phyloP scores from a whole-genome alignment of 2,797 vertebrate species.

The Euthynnus affinis region DNA sequence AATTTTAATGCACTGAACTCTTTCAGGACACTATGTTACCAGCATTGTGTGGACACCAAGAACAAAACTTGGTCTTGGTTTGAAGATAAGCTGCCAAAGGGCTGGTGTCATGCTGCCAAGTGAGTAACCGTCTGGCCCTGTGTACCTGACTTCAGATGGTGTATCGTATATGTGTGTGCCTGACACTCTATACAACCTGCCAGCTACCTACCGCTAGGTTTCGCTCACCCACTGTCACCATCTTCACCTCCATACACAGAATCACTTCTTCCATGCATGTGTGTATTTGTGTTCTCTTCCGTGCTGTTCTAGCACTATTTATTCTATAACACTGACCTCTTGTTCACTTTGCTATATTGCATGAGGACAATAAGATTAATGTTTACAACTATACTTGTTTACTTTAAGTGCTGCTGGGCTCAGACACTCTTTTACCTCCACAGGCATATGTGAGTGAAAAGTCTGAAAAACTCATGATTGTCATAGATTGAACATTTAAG shows the following conservation, averaged over 20 bases:
- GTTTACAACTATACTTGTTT: not conserved
- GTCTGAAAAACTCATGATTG: not conserved
- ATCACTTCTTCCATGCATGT: not conserved
- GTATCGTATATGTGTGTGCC: slow-evolving; percentile 29
- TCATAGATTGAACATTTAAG: not conserved
- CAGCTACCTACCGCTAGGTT: slow-evolving; percentile 57
- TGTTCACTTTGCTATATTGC: not conserved
- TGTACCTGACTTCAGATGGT: slow-evolving; percentile 53
- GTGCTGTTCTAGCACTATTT: not conserved
- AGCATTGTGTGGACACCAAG: slow-evolving; percentile 84
- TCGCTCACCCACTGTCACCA: slow-evolving; percentile 31
- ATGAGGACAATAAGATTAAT: not conserved
- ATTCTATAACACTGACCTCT: not conserved
- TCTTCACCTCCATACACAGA: slow-evolving; percentile 10
- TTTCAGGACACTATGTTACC: slow-evolving; percentile 84
- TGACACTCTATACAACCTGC: slow-evolving; percentile 35
- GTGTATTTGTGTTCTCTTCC: slow-evolving; percentile 1
- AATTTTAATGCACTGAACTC: slow-evolving; percentile 19
- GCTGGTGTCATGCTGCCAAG: slow-evolving; percentile 85
- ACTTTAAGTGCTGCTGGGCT: not conserved
- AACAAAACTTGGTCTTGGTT: slow-evolving; percentile 85
- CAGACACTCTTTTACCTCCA: not conserved
- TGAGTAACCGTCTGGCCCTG: slow-evolving; percentile 71
- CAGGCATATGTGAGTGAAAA: not conserved
- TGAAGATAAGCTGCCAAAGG: slow-evolving; percentile 86